Evolutionary conservation across 2,888 invertebrate species (phyloP).

Genomic region (Tachina grossa): DNA sequence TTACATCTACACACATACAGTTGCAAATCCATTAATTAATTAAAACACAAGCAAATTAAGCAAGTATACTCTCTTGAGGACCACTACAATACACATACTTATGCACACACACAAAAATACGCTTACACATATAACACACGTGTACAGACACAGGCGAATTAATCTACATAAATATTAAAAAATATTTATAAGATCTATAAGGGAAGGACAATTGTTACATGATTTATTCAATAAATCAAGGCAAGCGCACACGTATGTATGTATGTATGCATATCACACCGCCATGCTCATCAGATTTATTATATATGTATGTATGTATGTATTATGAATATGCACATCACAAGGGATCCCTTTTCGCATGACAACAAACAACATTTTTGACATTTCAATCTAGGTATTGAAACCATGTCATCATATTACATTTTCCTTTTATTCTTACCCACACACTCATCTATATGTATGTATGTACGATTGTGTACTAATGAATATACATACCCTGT

Average conservation of each 20-base stretch:
- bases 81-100: neutral
- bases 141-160: neutral
- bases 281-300: slow-evolving; percentile 28
- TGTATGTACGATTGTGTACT: too few relatives aligned
- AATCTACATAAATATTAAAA: slow-evolving; percentile 40
- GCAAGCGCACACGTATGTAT: slow-evolving; percentile 48
- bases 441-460: neutral
- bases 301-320: slow-evolving; percentile 37
- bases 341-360: slow-evolving; percentile 37
- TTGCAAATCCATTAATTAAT: slow-evolving; percentile 20
- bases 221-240: slow-evolving; percentile 77
- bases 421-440: slow-evolving; percentile 19
- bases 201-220: slow-evolving; percentile 54
- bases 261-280: slow-evolving; percentile 56
- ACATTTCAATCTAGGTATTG: slow-evolving; percentile 62
- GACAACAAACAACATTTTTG: slow-evolving; percentile 56
- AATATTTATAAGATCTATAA: slow-evolving; percentile 41
- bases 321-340: slow-evolving; percentile 25
- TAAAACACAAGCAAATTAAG: slow-evolving; percentile 13
- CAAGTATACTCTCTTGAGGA: slow-evolving; percentile 20
- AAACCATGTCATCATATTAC: slow-evolving; percentile 60
- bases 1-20: neutral
- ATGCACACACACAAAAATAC: neutral
- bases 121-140: neutral
- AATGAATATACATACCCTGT: too few relatives aligned